These are phyloP conservation scores for Dicrurus megarhynchus DNA, from an alignment of 2,113 vertebrate species.

Conservation along the genomic window DNA sequence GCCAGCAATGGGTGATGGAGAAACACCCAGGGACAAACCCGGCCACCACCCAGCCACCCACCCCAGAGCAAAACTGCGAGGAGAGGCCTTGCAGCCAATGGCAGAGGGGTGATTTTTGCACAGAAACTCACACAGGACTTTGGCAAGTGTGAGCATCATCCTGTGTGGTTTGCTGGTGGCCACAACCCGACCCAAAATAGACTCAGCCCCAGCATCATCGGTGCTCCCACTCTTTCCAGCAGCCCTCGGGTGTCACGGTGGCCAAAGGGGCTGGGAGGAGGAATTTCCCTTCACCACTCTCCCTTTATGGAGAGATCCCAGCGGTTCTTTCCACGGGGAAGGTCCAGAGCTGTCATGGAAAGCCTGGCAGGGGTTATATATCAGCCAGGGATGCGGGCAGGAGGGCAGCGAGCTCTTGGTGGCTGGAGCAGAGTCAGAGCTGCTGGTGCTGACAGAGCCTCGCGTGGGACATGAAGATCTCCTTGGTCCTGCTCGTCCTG, in stretches of 20 bases:
- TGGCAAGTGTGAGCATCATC: background rate
- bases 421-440: background rate
- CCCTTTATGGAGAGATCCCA: background rate
- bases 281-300: background rate
- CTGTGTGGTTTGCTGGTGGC: background rate
- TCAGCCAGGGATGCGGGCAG: background rate
- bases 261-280: background rate
- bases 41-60: accelerated
- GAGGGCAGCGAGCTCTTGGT: background rate
- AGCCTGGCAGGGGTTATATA: background rate
- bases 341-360: background rate
- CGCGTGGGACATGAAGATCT: background rate
- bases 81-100: accelerated
- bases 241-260: background rate
- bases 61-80: background rate
- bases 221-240: background rate
- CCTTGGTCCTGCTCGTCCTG: background rate
- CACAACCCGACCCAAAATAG: background rate
- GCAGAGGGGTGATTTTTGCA: background rate
- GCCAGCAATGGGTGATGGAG: background rate
- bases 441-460: background rate
- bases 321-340: background rate
- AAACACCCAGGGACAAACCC: accelerated
- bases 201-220: background rate
- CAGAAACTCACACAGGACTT: background rate